These are phyloP conservation scores for Napeogenes sylphis DNA, from an alignment of 2,888 invertebrate species.

Conservation along the genomic window DNA sequence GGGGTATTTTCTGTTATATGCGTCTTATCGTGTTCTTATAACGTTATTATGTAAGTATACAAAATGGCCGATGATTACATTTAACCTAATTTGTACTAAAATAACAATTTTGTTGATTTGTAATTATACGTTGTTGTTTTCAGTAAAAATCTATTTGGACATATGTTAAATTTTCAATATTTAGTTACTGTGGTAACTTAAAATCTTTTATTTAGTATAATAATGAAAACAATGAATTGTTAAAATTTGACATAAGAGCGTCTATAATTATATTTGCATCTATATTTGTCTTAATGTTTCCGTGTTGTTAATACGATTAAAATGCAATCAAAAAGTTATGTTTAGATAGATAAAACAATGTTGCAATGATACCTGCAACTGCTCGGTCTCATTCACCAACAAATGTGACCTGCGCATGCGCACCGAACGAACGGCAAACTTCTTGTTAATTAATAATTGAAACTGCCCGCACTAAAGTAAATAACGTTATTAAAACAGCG, in stretches of 20 bases:
- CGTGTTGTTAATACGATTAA: neutral
- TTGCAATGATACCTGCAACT: conserved; percentile 26
- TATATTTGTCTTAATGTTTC: too few relatives aligned
- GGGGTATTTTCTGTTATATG: conserved; percentile 22
- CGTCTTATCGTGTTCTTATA: conserved; percentile 7
- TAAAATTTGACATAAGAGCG: too few relatives aligned
- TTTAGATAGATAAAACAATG: conserved; percentile 5
- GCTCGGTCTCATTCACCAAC: conserved; percentile 51
- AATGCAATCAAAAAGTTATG: conserved; percentile 1
- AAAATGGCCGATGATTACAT: conserved; percentile 1
- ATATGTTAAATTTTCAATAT: too few relatives aligned
- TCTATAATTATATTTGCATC: too few relatives aligned
- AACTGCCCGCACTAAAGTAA: conserved; percentile 24
- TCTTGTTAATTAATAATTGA: conserved; percentile 50
- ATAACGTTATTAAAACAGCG: neutral
- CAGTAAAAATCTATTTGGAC: too few relatives aligned
- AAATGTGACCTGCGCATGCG: conserved; percentile 45
- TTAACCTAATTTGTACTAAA: too few relatives aligned
- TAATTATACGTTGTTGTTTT: too few relatives aligned
- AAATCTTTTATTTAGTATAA: too few relatives aligned
- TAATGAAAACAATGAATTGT: too few relatives aligned
- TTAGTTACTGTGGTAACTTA: too few relatives aligned
- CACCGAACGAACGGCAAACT: conserved; percentile 28
- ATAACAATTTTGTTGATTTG: too few relatives aligned
- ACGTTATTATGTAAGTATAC: conserved; percentile 1